Evolutionary conservation across 1,140 invertebrate genomes (phyloP), one percentile per base, ranked within the genome.

Genomic region (Dendrolimus kikuchii): DNA sequence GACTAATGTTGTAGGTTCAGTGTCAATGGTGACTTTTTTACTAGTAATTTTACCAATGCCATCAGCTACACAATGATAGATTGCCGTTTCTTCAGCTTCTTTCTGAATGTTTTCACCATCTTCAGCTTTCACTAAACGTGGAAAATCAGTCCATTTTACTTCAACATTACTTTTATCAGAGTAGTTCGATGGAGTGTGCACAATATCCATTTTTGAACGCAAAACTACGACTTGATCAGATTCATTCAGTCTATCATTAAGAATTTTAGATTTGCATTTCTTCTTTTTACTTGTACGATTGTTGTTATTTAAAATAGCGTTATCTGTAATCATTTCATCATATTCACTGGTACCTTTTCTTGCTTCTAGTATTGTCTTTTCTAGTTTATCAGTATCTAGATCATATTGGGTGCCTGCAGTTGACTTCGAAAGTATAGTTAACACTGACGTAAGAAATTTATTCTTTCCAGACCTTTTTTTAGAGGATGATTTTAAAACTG

Each of bases 331-430:
- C 23, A 23, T 23, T 23, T 23, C 23, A 23, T 23, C 23, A 23
- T 23, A 23, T 23, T 23, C 23, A 23, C 1, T 50, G 40, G 9
- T 43, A 7, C 40, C 2, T 57, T 47, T 51, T 10, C 43, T 45
- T 50, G 58, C 41, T 8, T 55, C 8, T 2, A 46, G 43, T 58
- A 64, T 42, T 39, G 6, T 49, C 5, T 38, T 5, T 55, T 46
- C 8, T 41, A 51, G 38, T 51, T 53, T 57, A 8, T 42, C 5
- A 53, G 42, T 60, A n/a, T 69, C 7, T 7, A 9, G 36, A 10
- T 73, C 72, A 8, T 59, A 65, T 55, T 78, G 75, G 0, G 76
- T 77, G 6, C 64, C 66, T 0, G 67, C 60, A n/a, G 72, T 74
- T 4, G 70, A 71, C 68, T 77, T 74, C 1, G 74, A 70, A 3